Percentiles rank a stretch among this genome's conserved stretches.
Evolutionary conservation across 2,113 vertebrate genomes (phyloP).

Genomic region (Otolemur garnettii): DNA sequence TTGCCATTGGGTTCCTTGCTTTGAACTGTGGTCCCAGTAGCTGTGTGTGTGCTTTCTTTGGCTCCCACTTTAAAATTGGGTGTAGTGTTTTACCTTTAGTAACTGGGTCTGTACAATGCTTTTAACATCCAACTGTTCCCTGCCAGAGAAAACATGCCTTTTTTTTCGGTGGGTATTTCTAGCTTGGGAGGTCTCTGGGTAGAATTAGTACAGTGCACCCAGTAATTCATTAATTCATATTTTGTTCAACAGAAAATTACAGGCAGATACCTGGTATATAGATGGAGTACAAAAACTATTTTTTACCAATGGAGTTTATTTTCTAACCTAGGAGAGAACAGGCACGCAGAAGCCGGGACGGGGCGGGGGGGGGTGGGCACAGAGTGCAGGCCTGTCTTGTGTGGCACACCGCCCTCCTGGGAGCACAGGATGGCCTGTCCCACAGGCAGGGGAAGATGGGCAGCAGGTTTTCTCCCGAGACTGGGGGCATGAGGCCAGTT

Average conservation of each 20-base stretch:
- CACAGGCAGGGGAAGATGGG: background rate
- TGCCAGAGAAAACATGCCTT: background rate
- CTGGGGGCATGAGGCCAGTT: background rate
- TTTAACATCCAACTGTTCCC: background rate
- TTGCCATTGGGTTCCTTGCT: background rate
- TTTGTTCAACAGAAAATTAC: constrained; percentile 4
- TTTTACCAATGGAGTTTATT: background rate
- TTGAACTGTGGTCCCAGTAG: background rate
- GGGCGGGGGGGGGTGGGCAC: background rate
- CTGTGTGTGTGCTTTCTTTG: background rate
- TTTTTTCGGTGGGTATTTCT: background rate
- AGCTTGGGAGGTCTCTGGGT: background rate
- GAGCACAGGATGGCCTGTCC: background rate
- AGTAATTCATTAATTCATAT: background rate
- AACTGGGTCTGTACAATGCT: background rate
- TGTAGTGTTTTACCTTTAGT: background rate
- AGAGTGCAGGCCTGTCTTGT: background rate
- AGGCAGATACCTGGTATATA: background rate
- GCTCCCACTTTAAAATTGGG: background rate
- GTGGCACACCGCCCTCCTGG: background rate
- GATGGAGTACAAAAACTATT: background rate
- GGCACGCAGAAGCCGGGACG: background rate
- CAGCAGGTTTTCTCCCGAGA: background rate
- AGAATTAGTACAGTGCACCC: background rate
- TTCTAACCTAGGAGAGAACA: background rate